Base-by-base conservation (phyloP, 2,797 vertebrate genomes). In the Distichodus sexfasciatus region DNA sequence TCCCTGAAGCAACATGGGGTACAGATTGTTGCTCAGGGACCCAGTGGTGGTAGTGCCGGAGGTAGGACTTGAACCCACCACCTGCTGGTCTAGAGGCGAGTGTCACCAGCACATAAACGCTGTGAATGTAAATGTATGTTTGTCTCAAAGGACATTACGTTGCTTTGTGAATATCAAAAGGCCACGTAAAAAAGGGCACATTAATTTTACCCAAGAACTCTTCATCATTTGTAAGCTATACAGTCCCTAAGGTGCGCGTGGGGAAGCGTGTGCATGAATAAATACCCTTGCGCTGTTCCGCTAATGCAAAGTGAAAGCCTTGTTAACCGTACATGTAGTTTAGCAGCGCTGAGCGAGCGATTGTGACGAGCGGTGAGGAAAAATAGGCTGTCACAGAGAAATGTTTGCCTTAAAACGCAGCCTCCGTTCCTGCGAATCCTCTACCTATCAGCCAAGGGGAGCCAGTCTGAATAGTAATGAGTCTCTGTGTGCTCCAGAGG, bases 381-480 rank as follows among this genome's bases (percentile, higher is more conserved):
- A 55, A 55, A 31, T 55, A 55, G 11, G 53, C 31, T 36, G 28
- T 48, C 46, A 48, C 46, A 12, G n/a, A n/a, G n/a, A n/a, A n/a
- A 29, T 29, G 26, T 5, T 38, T 24, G 44, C 6, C 26, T 65
- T 55, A 60, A 53, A 66, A 46, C 4, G 4, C n/a, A 24, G 48
- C 24, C 19, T 51, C 12, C 19, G 35, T 66, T 28, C 40, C 43
- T 17, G 14, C 24, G 38, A 54, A 44, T 66, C 46, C 54, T 41
- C n/a, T 40, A 66, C 54, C 51, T 48, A 38, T 55, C 46, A 66
- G 60, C 38, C 46, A 28, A 12, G 17, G 38, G 59, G 59, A 5
- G 14, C 17, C 11, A 12, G 54, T 35, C 24, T 48, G 61, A 59
- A 75, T 47, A 33, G 41, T 33, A 66, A 66, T 66, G 61, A 66